phyloP scores from a whole-genome alignment of 35 echinoderm and acorn worm species.

The Ophioderma brevispina region DNA sequence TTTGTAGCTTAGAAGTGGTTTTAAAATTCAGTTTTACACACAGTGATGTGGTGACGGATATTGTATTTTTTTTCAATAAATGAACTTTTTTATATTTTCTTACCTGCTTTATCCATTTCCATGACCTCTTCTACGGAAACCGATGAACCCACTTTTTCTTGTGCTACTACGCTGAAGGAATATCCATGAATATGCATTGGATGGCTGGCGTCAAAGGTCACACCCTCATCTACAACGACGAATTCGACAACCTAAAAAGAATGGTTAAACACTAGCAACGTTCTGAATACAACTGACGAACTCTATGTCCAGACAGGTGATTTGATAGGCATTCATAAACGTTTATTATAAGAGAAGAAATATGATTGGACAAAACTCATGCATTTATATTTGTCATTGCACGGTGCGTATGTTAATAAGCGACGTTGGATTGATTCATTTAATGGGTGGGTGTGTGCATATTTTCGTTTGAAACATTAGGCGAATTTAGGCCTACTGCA shows the following conservation, averaged over 20 bases:
- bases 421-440: no score
- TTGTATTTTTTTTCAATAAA: no score
- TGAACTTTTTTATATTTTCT: no score
- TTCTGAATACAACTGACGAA: neutral
- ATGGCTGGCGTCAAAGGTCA: constrained; percentile 81
- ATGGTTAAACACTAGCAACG: constrained; percentile 11
- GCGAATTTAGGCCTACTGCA: neutral
- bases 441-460: no score
- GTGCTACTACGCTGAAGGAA: constrained; percentile 77
- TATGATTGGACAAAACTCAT: no score
- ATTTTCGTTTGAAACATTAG: neutral
- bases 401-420: no score
- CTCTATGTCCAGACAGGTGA: neutral
- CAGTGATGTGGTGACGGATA: no score
- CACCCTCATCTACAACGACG: constrained; percentile 84
- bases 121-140: constrained; percentile 72
- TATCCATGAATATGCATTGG: constrained; percentile 93
- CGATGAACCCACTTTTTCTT: constrained; percentile 47
- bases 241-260: constrained; percentile 78
- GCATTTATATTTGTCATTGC: no score
- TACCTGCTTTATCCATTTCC: constrained; percentile 71
- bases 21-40: no score
- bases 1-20: no score
- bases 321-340: neutral
- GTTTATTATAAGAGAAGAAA: no score